Conservation (phyloP, 2,797 vertebrate species). For the Semotilus atromaculatus region DNA sequence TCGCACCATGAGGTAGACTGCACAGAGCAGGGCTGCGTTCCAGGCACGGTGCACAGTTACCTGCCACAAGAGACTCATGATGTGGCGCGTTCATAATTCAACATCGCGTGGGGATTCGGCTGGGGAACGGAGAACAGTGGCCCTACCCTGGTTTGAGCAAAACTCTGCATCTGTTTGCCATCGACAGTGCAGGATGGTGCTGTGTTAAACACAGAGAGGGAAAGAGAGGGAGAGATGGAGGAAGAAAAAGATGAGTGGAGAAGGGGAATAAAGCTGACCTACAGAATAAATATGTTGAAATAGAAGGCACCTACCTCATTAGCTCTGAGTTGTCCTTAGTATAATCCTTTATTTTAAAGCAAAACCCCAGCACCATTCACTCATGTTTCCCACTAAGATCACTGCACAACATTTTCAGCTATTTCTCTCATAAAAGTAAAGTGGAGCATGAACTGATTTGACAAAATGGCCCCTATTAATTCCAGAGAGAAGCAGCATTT, state of each 20-base stretch:
- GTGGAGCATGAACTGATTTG: conserved; percentile 75
- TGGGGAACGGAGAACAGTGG: conserved; percentile 80
- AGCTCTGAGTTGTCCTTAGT: conserved; percentile 71
- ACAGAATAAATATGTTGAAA: conserved; percentile 62
- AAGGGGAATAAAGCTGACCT: conserved; percentile 57
- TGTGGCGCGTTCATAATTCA: conserved; percentile 98
- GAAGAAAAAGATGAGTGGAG: conserved; percentile 55
- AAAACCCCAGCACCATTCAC: conserved; percentile 62
- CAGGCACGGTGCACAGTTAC: conserved; percentile 96
- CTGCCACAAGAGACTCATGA: conserved; percentile 99
- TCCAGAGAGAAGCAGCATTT: conserved; percentile 75
- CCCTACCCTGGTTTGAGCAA: conserved; percentile 93
- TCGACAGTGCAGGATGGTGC: conserved; percentile 80
- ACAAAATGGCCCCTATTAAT: conserved; percentile 89
- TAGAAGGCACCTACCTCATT: conserved; percentile 83
- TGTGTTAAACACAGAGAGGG: conserved; percentile 63
- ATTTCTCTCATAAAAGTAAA: conserved; percentile 74
- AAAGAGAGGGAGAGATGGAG: conserved; percentile 53
- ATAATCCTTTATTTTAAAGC: conserved; percentile 71
- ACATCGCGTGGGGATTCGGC: conserved; percentile 88
- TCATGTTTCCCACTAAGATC: conserved; percentile 67
- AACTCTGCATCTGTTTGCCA: conserved; percentile 89
- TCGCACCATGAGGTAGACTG: conserved; percentile 91
- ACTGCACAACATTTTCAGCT: conserved; percentile 64
- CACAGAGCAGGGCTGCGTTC: conserved; percentile 90